These are phyloP conservation scores for Drosophila infuscata DNA, from an alignment of 2,888 invertebrate genomes.

Conservation along the genomic window DNA sequence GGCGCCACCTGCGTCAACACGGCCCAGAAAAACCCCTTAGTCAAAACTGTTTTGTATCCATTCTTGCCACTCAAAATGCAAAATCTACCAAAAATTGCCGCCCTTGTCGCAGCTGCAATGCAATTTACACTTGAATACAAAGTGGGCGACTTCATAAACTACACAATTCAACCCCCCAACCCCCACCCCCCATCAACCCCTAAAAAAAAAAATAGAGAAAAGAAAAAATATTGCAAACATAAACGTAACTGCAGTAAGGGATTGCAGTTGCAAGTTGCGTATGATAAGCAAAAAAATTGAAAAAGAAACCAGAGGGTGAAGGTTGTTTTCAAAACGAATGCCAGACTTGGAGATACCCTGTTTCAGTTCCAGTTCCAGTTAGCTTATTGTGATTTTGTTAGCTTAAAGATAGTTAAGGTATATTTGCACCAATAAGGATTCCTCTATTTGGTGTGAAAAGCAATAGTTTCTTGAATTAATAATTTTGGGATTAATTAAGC, in stretches of 20 bases:
- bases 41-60: conserved; percentile 54
- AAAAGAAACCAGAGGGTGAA: not conserved
- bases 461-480: not conserved
- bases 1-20: conserved; percentile 72
- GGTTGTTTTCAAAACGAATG: no score
- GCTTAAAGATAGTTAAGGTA: not conserved
- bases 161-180: not conserved
- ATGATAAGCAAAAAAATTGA: conserved; percentile 27
- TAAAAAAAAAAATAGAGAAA: not conserved
- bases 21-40: conserved; percentile 39
- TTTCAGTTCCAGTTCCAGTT: not conserved
- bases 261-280: conserved; percentile 32
- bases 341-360: not conserved
- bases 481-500: not conserved
- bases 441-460: not conserved
- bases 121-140: conserved; percentile 79
- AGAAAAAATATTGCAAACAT: conserved; percentile 36
- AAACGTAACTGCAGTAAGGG: conserved; percentile 50
- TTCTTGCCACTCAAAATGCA: conserved; percentile 70
- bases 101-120: conserved; percentile 72
- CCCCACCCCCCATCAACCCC: not conserved
- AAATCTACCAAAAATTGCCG: conserved; percentile 64
- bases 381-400: not conserved
- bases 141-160: conserved; percentile 54
- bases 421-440: not conserved